These are phyloP conservation scores for Halictus rubicundus DNA, from an alignment of 1,140 invertebrate genomes.

Conservation along the genomic window DNA sequence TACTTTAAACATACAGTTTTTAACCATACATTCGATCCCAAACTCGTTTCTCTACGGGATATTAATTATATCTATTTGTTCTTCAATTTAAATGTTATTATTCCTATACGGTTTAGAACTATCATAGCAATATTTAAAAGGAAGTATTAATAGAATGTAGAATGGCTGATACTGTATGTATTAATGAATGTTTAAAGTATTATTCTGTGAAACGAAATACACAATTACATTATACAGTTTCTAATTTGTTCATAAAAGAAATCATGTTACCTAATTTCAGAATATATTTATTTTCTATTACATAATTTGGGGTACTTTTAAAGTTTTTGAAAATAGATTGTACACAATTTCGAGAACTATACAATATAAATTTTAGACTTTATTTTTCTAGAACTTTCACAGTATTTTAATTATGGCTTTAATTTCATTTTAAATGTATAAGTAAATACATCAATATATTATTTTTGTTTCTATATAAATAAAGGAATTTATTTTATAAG, in stretches of 20 bases:
- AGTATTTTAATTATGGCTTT: constrained; percentile 19
- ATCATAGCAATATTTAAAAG: constrained; percentile 35
- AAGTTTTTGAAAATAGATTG: constrained; percentile 50
- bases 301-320: constrained; percentile 34
- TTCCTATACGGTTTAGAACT: neutral
- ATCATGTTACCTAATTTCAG: constrained; percentile 27
- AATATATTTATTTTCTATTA: constrained; percentile 48
- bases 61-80: neutral
- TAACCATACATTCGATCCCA: constrained; percentile 19
- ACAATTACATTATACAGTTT: constrained; percentile 16
- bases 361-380: constrained; percentile 41
- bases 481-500: constrained; percentile 60
- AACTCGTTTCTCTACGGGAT: constrained; percentile 10
- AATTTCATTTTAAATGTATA: constrained; percentile 44
- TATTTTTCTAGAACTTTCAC: constrained; percentile 12
- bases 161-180: constrained; percentile 1
- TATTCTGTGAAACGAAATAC: neutral
- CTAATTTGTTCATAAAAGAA: constrained; percentile 8
- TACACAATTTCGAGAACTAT: constrained; percentile 31
- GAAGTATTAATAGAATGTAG: constrained; percentile 20
- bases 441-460: constrained; percentile 55
- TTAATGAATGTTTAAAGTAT: constrained; percentile 6
- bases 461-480: constrained; percentile 68
- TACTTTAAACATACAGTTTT: constrained; percentile 7
- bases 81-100: constrained; percentile 20